These are phyloP conservation scores for Aleiodes alternator DNA, from an alignment of 2,888 invertebrate species.

Conservation along the genomic window DNA sequence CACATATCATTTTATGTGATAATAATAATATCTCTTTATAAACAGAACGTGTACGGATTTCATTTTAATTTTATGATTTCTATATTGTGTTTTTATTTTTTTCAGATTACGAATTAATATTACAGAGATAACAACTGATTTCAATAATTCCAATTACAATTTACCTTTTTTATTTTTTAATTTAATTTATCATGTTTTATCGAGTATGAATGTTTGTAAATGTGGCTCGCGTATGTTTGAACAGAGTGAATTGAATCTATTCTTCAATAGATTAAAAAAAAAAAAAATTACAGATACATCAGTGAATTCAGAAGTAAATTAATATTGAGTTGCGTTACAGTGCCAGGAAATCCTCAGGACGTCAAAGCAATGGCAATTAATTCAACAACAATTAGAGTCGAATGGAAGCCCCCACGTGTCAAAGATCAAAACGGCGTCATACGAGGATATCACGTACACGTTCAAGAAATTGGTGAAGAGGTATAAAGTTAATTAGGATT, in stretches of 20 bases:
- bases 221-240: conserved; percentile 56
- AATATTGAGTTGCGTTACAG: conserved; percentile 80
- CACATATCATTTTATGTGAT: conserved; percentile 5
- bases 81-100: conserved; percentile 37
- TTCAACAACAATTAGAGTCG: conserved; percentile 96
- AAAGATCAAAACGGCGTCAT: conserved; percentile 97
- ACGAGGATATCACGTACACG: conserved; percentile 96
- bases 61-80: conserved; percentile 30
- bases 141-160: conserved; percentile 40
- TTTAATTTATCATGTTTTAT: conserved; percentile 43
- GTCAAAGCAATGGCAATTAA: conserved; percentile 93
- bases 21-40: not conserved
- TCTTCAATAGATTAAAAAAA: not conserved
- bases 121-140: conserved; percentile 14
- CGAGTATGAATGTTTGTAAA: conserved; percentile 50
- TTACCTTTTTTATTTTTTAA: conserved; percentile 26
- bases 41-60: conserved; percentile 14
- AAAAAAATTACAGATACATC: no score
- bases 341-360: conserved; percentile 97
- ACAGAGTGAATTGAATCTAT: conserved; percentile 48
- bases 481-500: conserved; percentile 73
- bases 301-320: conserved; percentile 49
- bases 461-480: conserved; percentile 92
- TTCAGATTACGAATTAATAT: conserved; percentile 40
- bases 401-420: conserved; percentile 94